Base-by-base conservation (phyloP, 2,797 vertebrate species). In the Muraenolepis orangiensis region DNA sequence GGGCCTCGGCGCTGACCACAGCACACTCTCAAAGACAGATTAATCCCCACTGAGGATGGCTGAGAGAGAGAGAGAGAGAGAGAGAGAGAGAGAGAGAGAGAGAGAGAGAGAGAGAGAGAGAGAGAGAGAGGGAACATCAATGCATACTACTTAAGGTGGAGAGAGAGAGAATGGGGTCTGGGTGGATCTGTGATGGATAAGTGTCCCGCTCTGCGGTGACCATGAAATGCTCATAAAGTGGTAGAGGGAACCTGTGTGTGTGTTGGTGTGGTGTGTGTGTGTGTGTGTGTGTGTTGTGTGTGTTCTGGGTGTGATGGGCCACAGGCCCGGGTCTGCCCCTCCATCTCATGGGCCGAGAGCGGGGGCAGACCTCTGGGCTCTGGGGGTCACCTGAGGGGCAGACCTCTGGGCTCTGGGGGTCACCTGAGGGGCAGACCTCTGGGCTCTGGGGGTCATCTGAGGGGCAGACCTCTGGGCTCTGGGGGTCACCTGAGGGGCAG, bases 71-170 rank as follows among this genome's bases (percentile, higher is more conserved):
- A 80, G 86, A 85, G 76, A 87, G 72, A 80, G 79, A 84, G 23
- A 80, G 32, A 73, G 64, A 75, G 72, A 75, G 87, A 86, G 86
- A 80, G 86, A 85, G 76, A 87, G 72, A 80, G 79, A 84, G 23
- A 80, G 32, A 73, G 64, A 75, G 72, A 75, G 87, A 86, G 86
- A 80, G 86, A n/a, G 20, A 66, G 82, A 90, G 90, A 85, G 20
- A 66, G 82, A 90, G 90, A 85, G 87, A 86, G 86, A 80, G 86
- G 86, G 76, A 87, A 87, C 85, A 67, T 85, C 84, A 88, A 82
- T 85, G 81, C 73, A 2, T 75, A 74, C 84, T 80, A 80, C 83
- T 88, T 87, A 89, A 85, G 31, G 73, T 68, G 73, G 72, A 80
- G 79, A 84, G 23, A 80, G 32, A 73, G 64, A 75, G 72, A 75